phyloP scores from a whole-genome alignment of 2,113 vertebrate genomes.

The Anser brachyrhynchus region DNA sequence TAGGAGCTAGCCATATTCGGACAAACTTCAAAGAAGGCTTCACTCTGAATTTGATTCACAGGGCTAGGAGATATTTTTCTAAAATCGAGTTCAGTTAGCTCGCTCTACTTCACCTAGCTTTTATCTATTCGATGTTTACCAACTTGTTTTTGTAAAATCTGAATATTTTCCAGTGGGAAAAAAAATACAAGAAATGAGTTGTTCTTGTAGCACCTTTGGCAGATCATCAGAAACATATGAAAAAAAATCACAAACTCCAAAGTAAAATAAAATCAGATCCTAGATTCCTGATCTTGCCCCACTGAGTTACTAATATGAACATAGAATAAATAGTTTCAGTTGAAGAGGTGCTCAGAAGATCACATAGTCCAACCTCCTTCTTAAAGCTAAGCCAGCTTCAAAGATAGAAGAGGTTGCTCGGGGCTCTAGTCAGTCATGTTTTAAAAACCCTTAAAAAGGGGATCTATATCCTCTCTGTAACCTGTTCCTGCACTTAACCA shows the following conservation, averaged over 20 bases:
- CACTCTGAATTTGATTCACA: background rate
- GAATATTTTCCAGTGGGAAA: background rate
- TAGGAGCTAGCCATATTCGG: background rate
- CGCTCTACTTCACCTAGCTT: background rate
- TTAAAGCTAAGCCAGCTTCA: background rate
- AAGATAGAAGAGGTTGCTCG: background rate
- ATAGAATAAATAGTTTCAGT: background rate
- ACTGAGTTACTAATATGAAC: background rate
- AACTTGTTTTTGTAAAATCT: background rate
- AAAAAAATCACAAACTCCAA: background rate
- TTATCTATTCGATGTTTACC: background rate
- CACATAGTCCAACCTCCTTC: background rate
- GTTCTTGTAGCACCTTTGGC: background rate
- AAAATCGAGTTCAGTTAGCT: background rate
- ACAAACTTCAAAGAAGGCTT: background rate
- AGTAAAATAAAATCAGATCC: background rate
- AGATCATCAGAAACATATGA: background rate
- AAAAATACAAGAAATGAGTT: background rate
- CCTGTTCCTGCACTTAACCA: background rate
- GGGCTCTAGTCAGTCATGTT: background rate
- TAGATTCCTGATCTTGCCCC: background rate
- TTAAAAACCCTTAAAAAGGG: background rate
- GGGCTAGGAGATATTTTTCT: background rate
- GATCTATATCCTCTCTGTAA: background rate
- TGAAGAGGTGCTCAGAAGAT: background rate